phyloP scores from a whole-genome alignment of 2,888 invertebrate species.

The Heliconius aoede region DNA sequence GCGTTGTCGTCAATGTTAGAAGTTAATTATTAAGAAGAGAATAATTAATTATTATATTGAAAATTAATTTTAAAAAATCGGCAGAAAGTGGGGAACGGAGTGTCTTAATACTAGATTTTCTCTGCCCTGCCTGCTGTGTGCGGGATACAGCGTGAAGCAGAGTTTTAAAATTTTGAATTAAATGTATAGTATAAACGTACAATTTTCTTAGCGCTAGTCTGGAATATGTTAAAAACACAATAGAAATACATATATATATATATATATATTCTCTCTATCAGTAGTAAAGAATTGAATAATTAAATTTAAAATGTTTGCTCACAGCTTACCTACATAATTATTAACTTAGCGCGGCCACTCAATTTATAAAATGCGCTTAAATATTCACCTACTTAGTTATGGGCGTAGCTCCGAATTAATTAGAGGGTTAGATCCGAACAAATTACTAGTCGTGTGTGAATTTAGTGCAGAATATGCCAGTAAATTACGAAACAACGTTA shows the following conservation, averaged over 20 bases:
- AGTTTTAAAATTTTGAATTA: no score
- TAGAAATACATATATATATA: no score
- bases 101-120: no score
- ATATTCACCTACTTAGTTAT: constrained; percentile 34
- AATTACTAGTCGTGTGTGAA: constrained; percentile 34
- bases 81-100: no score
- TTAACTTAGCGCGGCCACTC: constrained; percentile 26
- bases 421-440: constrained; percentile 35
- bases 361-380: constrained; percentile 29
- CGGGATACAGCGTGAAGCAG: no score
- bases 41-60: no score
- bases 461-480: neutral
- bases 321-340: neutral
- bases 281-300: neutral
- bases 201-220: no score
- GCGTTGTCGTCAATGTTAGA: neutral
- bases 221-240: no score
- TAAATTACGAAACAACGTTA: neutral
- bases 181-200: no score
- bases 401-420: constrained; percentile 35
- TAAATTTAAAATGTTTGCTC: neutral
- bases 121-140: no score
- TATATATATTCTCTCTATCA: neutral
- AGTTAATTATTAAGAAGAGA: neutral
- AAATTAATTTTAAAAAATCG: no score